These are phyloP conservation scores for Epirrita christyi DNA, from an alignment of 2,888 invertebrate species.

Conservation along the genomic window DNA sequence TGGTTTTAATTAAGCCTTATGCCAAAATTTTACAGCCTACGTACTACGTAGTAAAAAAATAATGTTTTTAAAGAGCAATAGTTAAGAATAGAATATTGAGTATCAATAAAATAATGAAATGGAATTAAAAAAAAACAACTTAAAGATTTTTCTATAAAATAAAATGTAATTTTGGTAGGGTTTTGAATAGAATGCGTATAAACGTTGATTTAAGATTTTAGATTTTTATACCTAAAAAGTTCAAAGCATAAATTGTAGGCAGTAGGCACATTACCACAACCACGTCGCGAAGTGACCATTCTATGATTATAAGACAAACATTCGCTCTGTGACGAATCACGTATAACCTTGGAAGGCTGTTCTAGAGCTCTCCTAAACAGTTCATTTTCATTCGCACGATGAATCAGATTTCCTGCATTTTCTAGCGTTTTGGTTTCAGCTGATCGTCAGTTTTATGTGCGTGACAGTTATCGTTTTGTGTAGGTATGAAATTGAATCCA, in stretches of 20 bases:
- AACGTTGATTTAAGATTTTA: too few relatives aligned
- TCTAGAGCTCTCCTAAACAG: slow-evolving; percentile 70
- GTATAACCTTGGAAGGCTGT: slow-evolving; percentile 67
- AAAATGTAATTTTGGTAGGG: too few relatives aligned
- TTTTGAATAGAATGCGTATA: too few relatives aligned
- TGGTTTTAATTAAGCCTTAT: slow-evolving; percentile 9
- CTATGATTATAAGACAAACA: slow-evolving; percentile 37
- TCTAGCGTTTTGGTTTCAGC: slow-evolving; percentile 34
- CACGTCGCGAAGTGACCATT: slow-evolving; percentile 20
- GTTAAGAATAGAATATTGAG: not conserved
- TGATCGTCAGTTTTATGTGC: slow-evolving; percentile 12
- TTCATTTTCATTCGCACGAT: slow-evolving; percentile 54
- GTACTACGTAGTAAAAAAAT: not conserved
- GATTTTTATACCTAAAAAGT: too few relatives aligned
- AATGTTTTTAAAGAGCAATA: not conserved
- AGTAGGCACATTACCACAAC: slow-evolving; percentile 2
- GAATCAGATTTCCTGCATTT: slow-evolving; percentile 37
- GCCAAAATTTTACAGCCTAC: slow-evolving; percentile 4
- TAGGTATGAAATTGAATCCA: not conserved
- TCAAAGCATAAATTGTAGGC: too few relatives aligned
- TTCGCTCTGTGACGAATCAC: slow-evolving; percentile 51
- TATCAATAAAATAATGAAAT: not conserved
- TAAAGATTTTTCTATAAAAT: not conserved
- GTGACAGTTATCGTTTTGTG: slow-evolving; percentile 13
- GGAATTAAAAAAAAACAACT: not conserved